These are phyloP conservation scores for Hypotaenidia philippensis DNA, from an alignment of 2,797 vertebrate species.

Conservation along the genomic window DNA sequence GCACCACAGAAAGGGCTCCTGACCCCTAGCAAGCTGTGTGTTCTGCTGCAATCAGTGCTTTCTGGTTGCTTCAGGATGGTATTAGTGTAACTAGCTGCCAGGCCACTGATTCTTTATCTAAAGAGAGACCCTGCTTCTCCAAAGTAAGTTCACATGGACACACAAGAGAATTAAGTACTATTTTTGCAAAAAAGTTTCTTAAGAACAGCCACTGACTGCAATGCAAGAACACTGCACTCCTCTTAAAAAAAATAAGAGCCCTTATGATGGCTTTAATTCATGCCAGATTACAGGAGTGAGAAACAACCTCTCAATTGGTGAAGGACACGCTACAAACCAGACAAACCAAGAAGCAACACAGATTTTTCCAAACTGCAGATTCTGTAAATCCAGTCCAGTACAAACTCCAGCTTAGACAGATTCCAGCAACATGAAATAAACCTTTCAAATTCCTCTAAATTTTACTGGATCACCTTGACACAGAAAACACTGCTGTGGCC, in stretches of 20 bases:
- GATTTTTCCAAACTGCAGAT: not conserved
- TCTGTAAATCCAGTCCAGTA: not conserved
- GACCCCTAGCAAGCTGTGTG: not conserved
- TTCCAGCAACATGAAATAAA: not conserved
- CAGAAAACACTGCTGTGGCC: not conserved
- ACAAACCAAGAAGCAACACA: not conserved
- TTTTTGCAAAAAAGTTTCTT: not conserved
- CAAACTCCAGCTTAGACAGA: not conserved
- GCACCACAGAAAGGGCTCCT: not conserved
- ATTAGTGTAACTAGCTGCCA: not conserved
- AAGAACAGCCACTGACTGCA: not conserved
- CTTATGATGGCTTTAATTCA: not conserved
- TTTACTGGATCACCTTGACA: not conserved
- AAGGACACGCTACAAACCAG: not conserved
- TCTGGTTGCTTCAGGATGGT: not conserved
- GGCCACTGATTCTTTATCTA: not conserved
- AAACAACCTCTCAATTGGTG: not conserved
- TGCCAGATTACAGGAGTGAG: not conserved
- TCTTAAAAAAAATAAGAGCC: not conserved
- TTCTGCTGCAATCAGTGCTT: not conserved
- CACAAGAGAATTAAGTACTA: not conserved
- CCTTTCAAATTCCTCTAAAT: not conserved
- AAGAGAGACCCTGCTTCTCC: not conserved
- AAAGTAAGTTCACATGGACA: not conserved
- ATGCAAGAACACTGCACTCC: not conserved